These are phyloP conservation scores for Anableps anableps DNA, from an alignment of 2,797 vertebrate species.

Conservation along the genomic window DNA sequence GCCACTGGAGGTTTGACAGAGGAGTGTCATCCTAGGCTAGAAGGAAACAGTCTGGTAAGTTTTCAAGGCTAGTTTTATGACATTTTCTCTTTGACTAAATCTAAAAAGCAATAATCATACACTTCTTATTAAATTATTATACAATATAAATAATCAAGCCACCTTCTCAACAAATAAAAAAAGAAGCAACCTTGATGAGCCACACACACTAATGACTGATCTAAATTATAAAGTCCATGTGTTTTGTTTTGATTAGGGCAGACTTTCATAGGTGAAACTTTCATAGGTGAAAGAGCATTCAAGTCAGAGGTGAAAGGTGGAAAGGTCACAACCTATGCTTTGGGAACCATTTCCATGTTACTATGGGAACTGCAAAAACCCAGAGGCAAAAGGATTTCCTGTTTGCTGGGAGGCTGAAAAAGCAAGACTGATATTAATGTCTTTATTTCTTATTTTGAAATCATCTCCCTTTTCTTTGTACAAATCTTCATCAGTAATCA, in stretches of 20 bases:
- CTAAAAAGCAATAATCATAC: not conserved
- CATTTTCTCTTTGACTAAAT: not conserved
- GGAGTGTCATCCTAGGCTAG: slow-evolving; percentile 17
- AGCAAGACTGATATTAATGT: not conserved
- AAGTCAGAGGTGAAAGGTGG: slow-evolving; percentile 54
- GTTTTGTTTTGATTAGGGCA: slow-evolving; percentile 23
- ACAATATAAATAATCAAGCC: no score
- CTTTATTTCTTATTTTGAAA: slow-evolving; percentile 7
- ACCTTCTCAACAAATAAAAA: slow-evolving; percentile 7
- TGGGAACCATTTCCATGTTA: slow-evolving; percentile 42
- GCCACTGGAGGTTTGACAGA: slow-evolving; percentile 38
- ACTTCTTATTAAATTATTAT: not conserved
- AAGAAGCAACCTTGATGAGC: not conserved
- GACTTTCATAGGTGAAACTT: slow-evolving; percentile 14
- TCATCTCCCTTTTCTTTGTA: not conserved
- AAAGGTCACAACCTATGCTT: slow-evolving; percentile 44
- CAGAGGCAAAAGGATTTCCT: slow-evolving; percentile 49
- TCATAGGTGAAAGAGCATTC: slow-evolving; percentile 21
- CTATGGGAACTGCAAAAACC: slow-evolving; percentile 48
- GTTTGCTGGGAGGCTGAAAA: slow-evolving; percentile 22
- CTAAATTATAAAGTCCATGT: not conserved
- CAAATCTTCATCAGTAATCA: not conserved
- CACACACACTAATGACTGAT: not conserved
- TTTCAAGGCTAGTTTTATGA: not conserved
- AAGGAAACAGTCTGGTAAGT: not conserved